Conservation (phyloP, 2,797 vertebrate genomes). For the Allobates femoralis region DNA sequence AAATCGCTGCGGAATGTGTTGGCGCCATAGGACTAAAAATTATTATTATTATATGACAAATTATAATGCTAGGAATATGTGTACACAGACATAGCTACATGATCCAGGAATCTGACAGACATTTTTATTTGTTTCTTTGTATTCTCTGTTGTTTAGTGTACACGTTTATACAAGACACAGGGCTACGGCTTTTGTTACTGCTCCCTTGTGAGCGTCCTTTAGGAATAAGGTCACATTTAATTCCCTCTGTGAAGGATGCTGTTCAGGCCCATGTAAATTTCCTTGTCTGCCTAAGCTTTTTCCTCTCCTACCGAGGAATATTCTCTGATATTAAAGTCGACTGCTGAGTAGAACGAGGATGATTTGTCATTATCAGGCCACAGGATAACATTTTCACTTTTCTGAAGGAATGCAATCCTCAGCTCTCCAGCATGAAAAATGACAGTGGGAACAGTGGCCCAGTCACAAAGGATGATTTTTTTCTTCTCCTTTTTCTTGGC, state of each 20-base stretch:
- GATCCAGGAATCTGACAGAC: background rate
- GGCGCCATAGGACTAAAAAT: no score
- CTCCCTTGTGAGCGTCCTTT: conserved; percentile 59
- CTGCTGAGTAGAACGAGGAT: conserved; percentile 60
- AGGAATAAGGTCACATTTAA: conserved; percentile 66
- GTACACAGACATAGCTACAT: background rate
- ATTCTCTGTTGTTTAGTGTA: background rate
- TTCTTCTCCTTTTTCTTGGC: conserved; percentile 64
- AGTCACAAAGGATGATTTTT: conserved; percentile 59
- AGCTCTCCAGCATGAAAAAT: conserved; percentile 62
- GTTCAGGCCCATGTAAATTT: conserved; percentile 53
- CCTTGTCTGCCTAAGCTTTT: conserved; percentile 66
- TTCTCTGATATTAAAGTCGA: conserved; percentile 66
- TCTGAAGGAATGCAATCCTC: conserved; percentile 67
- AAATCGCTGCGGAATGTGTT: no score
- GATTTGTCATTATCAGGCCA: conserved; percentile 70
- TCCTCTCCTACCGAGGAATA: conserved; percentile 64
- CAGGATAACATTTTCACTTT: conserved; percentile 71
- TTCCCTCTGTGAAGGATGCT: conserved; percentile 64
- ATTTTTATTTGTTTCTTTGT: background rate
- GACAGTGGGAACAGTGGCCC: conserved; percentile 58
- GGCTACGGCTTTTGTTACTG: background rate
- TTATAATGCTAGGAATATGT: background rate
- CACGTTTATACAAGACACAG: background rate
- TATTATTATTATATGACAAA: no score